These are phyloP conservation scores for Meteorus colon DNA, from an alignment of 2,888 invertebrate genomes.

Conservation along the genomic window DNA sequence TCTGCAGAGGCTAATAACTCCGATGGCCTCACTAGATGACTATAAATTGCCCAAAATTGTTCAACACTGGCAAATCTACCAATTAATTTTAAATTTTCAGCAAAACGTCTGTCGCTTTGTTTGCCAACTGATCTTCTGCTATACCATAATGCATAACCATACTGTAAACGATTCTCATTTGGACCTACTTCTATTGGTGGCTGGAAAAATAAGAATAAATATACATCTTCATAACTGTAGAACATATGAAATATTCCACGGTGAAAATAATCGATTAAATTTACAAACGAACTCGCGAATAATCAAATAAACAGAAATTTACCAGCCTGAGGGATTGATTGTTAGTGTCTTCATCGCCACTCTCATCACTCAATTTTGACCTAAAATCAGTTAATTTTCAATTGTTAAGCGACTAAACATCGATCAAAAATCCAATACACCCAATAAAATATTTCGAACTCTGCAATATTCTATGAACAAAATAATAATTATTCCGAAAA, in stretches of 20 bases:
- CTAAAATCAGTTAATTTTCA: slow-evolving; percentile 65
- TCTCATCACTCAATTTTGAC: slow-evolving; percentile 79
- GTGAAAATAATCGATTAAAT: too few species aligned
- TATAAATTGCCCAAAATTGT: slow-evolving; percentile 98
- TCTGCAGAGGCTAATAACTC: slow-evolving; percentile 94
- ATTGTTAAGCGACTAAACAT: neutral
- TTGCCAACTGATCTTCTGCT: slow-evolving; percentile 79
- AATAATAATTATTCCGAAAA: neutral
- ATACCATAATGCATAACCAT: slow-evolving; percentile 95
- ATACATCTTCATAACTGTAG: too few species aligned
- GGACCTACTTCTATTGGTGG: slow-evolving; percentile 84
- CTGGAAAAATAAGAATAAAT: slow-evolving; percentile 70
- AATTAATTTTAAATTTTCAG: slow-evolving; percentile 90
- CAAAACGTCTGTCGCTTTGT: slow-evolving; percentile 77
- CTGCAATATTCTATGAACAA: neutral
- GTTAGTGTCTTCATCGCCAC: slow-evolving; percentile 78
- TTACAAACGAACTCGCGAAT: neutral
- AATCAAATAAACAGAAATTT: slow-evolving; percentile 17
- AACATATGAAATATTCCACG: too few species aligned
- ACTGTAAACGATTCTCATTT: slow-evolving; percentile 93
- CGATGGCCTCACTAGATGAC: slow-evolving; percentile 91
- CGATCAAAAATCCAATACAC: neutral
- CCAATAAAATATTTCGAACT: neutral
- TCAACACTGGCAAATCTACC: slow-evolving; percentile 94
- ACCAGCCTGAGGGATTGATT: slow-evolving; percentile 61